phyloP scores from a whole-genome alignment of 2,113 vertebrate genomes.

The Callopanchax toddi region DNA sequence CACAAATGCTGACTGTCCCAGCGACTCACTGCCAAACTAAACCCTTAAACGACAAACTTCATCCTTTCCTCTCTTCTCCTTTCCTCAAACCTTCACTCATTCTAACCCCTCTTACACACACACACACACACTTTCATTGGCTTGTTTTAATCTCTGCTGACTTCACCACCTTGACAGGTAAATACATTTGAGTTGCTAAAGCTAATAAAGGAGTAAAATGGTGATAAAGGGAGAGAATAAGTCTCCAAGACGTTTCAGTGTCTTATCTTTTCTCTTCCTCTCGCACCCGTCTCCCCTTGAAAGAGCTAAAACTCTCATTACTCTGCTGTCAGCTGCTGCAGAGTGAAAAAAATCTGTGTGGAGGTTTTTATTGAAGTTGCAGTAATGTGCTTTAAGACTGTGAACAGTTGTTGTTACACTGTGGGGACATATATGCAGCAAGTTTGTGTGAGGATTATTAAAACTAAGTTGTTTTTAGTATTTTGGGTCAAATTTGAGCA shows the following conservation, averaged over 20 bases:
- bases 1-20: conserved; percentile 29
- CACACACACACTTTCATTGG: background rate
- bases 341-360: background rate
- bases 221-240: conserved; percentile 11
- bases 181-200: conserved; percentile 15
- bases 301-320: conserved; percentile 38
- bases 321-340: conserved; percentile 34
- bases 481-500: no score
- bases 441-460: no score
- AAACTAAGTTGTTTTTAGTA: no score
- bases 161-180: conserved; percentile 27
- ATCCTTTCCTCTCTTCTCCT: background rate
- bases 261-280: conserved; percentile 28
- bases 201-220: conserved; percentile 16
- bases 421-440: background rate
- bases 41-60: background rate
- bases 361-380: conserved; percentile 20
- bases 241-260: conserved; percentile 14
- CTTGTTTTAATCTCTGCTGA: conserved; percentile 22
- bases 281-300: conserved; percentile 1
- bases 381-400: background rate
- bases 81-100: background rate
- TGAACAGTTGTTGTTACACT: conserved; percentile 1
- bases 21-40: conserved; percentile 53
- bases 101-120: background rate